Base-by-base conservation (phyloP, 2,797 vertebrate species). In the Gadopsis bispinosus region DNA sequence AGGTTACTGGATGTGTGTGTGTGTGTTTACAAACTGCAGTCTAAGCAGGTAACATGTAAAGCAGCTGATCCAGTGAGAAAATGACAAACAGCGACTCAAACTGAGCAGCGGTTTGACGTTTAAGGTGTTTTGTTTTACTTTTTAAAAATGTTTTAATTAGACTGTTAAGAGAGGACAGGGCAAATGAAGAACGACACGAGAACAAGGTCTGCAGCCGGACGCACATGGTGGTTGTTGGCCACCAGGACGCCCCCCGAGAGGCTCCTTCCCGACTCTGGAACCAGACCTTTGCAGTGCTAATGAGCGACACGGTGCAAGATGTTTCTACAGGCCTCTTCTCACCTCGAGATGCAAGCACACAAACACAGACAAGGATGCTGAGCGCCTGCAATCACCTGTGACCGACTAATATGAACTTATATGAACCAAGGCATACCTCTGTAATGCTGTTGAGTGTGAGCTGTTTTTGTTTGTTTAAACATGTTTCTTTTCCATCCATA, bases 21-120 rank as follows among this genome's bases (percentile, higher is more conserved):
- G 64, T 64, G 22, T 20, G 51, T 64, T 41, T 62, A 58, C 39
- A 87, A 87, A 91, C n/a, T 85, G 89, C 87, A 86, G 84, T 43
- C 66, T 74, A 86, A 87, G 91, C 89, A 87, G 56, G 12, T 73
- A 68, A 88, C 75, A 85, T 77, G 81, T 66, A 90, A 83, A 91
- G 76, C 66, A 78, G 75, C 83, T 80, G 70, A 81, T 86, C 87
- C 81, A 77, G 76, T 63, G 37, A 77, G 63, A 83, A 86, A 77
- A 75, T 64, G 37, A 75, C 64, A 53, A 61, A 69, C n/a, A 50
- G 41, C 10, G 16, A 43, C 68, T 67, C 48, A 47, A 64, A 72
- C 62, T 39, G 26, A 78, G 37, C 4, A 11, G 43, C 20, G 64
- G 33, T 50, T 47, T 60, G 69, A 58, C 26, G 35, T 39, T 35